phyloP scores from a whole-genome alignment of 92 coral and sea anemone species.

The Porites lobata region DNA sequence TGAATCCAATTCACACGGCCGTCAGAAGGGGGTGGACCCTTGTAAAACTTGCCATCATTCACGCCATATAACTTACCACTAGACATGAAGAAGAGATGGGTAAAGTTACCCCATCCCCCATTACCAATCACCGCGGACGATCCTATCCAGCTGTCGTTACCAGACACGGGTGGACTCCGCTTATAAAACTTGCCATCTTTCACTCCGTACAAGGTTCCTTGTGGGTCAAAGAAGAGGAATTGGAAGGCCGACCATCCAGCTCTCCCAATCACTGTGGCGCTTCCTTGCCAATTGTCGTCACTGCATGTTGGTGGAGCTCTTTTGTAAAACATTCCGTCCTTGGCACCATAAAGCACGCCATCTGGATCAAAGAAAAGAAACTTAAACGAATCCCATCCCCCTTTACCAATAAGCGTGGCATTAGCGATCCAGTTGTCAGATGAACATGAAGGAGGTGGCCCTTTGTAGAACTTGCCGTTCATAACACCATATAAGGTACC shows the following conservation, averaged over 20 bases:
- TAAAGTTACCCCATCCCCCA: constrained; percentile 8
- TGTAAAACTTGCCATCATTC: background rate
- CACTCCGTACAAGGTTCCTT: constrained; percentile 38
- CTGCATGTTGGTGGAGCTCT: background rate
- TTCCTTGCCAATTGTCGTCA: constrained; percentile 10
- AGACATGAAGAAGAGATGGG: constrained; percentile 6
- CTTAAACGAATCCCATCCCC: constrained; percentile 13
- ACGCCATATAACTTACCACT: constrained; percentile 24
- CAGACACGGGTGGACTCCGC: background rate
- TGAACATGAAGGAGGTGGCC: constrained; percentile 4
- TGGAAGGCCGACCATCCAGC: constrained; percentile 36
- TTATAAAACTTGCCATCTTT: constrained; percentile 12
- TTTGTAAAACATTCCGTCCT: background rate
- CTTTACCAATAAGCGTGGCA: constrained; percentile 9
- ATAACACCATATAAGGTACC: constrained; percentile 30
- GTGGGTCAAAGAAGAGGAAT: constrained; percentile 45
- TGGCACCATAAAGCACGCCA: constrained; percentile 25
- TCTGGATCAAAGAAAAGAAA: constrained; percentile 39
- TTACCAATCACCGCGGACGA: constrained; percentile 17
- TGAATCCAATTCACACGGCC: no score
- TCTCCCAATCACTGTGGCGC: constrained; percentile 14
- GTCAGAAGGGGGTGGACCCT: constrained; percentile 13
- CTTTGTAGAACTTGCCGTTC: constrained; percentile 33
- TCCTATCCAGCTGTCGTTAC: constrained; percentile 15
- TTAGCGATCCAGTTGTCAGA: constrained; percentile 16